Evolutionary conservation across 2,797 vertebrate species (phyloP).

Genomic region (Tragelaphus oryx): DNA sequence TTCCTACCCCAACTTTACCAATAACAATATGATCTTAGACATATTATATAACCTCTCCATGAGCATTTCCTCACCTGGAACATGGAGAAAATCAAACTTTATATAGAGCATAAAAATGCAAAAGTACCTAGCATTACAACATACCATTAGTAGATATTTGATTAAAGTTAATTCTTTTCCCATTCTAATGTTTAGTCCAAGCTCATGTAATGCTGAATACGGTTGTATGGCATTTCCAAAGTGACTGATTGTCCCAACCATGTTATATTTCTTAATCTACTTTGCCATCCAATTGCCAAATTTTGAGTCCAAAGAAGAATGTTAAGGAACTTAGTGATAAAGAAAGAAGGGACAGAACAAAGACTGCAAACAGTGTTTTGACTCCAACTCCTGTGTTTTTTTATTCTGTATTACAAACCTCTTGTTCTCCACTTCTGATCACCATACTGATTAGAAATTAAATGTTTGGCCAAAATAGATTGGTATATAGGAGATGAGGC

Average conservation of each 20-base stretch:
- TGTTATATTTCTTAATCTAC: background rate
- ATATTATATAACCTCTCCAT: background rate
- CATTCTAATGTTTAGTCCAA: background rate
- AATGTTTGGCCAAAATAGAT: background rate
- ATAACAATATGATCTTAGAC: background rate
- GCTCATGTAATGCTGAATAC: background rate
- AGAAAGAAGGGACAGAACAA: background rate
- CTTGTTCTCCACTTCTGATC: background rate
- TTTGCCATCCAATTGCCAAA: background rate
- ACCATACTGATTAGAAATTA: background rate
- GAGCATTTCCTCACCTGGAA: background rate
- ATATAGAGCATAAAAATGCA: background rate
- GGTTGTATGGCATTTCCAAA: background rate
- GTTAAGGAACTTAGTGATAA: background rate
- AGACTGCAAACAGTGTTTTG: background rate
- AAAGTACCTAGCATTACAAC: background rate
- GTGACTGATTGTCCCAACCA: background rate
- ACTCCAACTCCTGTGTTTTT: background rate
- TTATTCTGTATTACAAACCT: background rate
- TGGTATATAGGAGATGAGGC: background rate
- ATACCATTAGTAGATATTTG: background rate
- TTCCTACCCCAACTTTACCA: background rate
- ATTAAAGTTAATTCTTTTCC: background rate
- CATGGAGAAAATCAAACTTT: background rate
- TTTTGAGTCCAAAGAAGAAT: background rate